Evolutionary conservation across 2,888 invertebrate genomes (phyloP), one percentile per base, ranked within the genome.

Genomic region (Noctua comes): DNA sequence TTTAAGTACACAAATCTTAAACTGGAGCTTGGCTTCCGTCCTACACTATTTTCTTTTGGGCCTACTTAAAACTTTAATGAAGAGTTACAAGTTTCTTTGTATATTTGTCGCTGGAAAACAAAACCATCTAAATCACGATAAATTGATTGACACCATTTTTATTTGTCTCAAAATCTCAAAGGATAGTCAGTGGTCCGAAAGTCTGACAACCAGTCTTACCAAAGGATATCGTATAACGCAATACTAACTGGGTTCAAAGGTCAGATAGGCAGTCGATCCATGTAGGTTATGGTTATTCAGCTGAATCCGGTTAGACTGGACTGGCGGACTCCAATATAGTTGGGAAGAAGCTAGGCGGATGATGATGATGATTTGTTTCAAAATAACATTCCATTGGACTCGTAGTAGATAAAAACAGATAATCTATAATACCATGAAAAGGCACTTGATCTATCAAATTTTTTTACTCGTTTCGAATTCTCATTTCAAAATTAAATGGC

Each of bases 1-100:
- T 27, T 70, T 43, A n/a, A 69, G 64, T 69, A 82, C 68, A 65
- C 31, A 51, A 69, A 24, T 46, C 54, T 43, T 69, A 68, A 80
- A 74, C 68, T 74, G 46, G 75, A 57, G 46, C 79, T 81, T 68
- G 62, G 82, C 43, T 81, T 80, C 82, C 82, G 75, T 31, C 13
- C 27, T 68, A 16, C 6, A 46, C 51, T 46, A 54, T 80, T 71
- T 71, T 54, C 51, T 46, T 80, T 51, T 48, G 24, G 21, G n/a
- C 16, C 8, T 54, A 59, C 16, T 5, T 40, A 21, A 36, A 70
- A 62, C 10, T 7, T 27, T 16, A 27, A 57, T 48, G 10, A 40
- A 31, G 10, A 40, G 31, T 18, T 40, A 46, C 24, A 27, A 70
- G 21, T 80, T 27, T 5, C 24, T 70, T 43, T 78, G 13, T n/a